A percentile compares a stretch with the other conserved stretches of the same genome.
Evolutionary conservation across 1,140 invertebrate species (phyloP).

Genomic region (Eupristina koningsbergeri): DNA sequence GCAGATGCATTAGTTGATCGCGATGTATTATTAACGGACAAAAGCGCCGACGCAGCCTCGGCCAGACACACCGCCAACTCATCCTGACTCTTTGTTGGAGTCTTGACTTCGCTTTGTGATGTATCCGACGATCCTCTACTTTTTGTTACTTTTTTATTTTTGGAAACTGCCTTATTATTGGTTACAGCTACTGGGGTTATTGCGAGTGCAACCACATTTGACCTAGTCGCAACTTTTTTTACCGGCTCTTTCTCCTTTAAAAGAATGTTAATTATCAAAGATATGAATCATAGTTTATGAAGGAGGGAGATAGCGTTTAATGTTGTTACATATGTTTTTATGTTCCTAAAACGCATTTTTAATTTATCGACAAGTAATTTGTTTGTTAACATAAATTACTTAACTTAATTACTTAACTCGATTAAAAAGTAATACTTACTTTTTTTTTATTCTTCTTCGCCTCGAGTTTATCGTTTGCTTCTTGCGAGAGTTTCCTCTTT

Average conservation of each 20-base stretch:
- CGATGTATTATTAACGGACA: slow-evolving; percentile 49
- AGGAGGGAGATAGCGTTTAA: too few species aligned
- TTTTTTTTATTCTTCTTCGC: slow-evolving; percentile 45
- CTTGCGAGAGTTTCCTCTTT: slow-evolving; percentile 51
- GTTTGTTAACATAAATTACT: too few species aligned
- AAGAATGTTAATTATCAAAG: too few species aligned
- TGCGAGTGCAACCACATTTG: slow-evolving; percentile 52
- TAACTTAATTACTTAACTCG: too few species aligned
- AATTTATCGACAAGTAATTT: too few species aligned
- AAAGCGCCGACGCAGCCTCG: slow-evolving; percentile 67
- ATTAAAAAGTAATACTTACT: background rate
- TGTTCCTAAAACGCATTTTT: too few species aligned
- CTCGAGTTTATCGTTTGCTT: slow-evolving; percentile 28
- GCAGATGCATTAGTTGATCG: slow-evolving; percentile 52
- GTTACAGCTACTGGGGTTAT: slow-evolving; percentile 39
- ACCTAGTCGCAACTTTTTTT: slow-evolving; percentile 60
- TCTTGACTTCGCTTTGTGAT: slow-evolving; percentile 54
- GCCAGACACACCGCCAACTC: slow-evolving; percentile 67
- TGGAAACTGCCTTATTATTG: slow-evolving; percentile 51
- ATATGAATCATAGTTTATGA: too few species aligned
- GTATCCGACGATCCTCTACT: slow-evolving; percentile 55
- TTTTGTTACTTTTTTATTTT: slow-evolving; percentile 61
- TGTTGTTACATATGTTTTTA: too few species aligned
- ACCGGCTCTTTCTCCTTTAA: slow-evolving; percentile 45
- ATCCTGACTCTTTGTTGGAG: slow-evolving; percentile 59